Base-by-base conservation (phyloP, 2,113 vertebrate species). In the Heterochromis multidens region DNA sequence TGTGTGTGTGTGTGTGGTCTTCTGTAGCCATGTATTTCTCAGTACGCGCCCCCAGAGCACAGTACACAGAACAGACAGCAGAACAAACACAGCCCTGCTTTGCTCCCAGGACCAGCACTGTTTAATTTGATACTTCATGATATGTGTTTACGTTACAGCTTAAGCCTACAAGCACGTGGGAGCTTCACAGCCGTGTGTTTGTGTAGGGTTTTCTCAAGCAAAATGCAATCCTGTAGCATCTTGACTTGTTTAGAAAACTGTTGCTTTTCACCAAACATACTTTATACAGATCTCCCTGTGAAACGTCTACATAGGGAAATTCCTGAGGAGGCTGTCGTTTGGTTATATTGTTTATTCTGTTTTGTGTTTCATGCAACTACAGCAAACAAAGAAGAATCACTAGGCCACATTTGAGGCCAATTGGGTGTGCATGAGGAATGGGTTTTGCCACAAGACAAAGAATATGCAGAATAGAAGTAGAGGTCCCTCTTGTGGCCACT, bases 1-100 rank as follows among this genome's bases (percentile, higher is more conserved):
- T 95, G 95, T n/a, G n/a, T n/a, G 82, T 58, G 16, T 57, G 67
- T 93, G 90, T 94, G 92, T 95, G 95, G 93, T 93, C 91, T 89
- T 31, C 4, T 23, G 19, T 37, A 78, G 80, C 49, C 13, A 76
- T 40, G 8, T 74, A 84, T 87, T 93, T 88, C 33, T 85, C 16
- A 72, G 76, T 29, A 23, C 77, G 40, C 81, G 74, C 13, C 79
- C 77, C 13, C 29, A 83, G 88, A 91, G 80, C 88, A 80, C 83
- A 88, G 80, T 88, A 84, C 70, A 87, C 82, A 87, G 62, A 52
- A 43, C 49, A 87, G 83, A 80, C 82, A 54, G 46, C 77, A 82
- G 84, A 84, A 79, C 87, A 95, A 92, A 94, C 82, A 91, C 76
- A 61, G 61, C 79, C 59, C 74, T 58, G 56, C 85, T 82, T 52